Percentiles rank a stretch among this genome's conserved stretches.
Evolutionary conservation across 2,113 vertebrate genomes (phyloP).

Genomic region (Synodontis membranacea): DNA sequence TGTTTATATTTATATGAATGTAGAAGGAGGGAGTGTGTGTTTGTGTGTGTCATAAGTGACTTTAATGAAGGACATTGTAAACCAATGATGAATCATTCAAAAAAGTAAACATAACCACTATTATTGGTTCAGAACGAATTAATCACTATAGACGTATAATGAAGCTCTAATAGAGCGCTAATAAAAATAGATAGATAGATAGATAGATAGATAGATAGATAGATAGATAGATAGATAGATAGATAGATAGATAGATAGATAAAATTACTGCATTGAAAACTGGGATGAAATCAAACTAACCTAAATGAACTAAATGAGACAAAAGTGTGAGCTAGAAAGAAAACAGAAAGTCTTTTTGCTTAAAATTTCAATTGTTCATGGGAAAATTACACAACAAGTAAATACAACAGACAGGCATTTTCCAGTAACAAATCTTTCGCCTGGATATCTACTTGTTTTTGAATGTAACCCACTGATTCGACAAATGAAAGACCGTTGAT

Average conservation of each 20-base stretch:
- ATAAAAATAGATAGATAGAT: too few species aligned
- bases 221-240: too few species aligned
- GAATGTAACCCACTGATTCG: background rate
- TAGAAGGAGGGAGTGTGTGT: background rate
- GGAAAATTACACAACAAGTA: background rate
- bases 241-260: too few species aligned
- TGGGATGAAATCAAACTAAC: background rate
- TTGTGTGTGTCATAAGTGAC: background rate
- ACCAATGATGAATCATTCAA: background rate
- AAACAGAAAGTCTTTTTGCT: background rate
- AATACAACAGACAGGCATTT: background rate
- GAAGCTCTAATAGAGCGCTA: background rate
- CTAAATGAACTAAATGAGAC: background rate
- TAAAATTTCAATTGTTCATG: background rate
- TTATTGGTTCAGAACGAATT: background rate
- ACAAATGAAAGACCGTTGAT: background rate
- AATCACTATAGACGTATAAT: background rate
- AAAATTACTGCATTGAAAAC: background rate
- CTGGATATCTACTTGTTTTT: background rate
- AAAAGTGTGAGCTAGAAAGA: background rate
- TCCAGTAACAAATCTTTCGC: background rate
- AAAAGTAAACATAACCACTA: background rate
- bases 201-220: too few species aligned
- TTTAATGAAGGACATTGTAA: conserved; percentile 18
- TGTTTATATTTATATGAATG: conserved; percentile 48